These are phyloP conservation scores for Pangasius macronema DNA, from an alignment of 2,797 vertebrate species.

Conservation along the genomic window DNA sequence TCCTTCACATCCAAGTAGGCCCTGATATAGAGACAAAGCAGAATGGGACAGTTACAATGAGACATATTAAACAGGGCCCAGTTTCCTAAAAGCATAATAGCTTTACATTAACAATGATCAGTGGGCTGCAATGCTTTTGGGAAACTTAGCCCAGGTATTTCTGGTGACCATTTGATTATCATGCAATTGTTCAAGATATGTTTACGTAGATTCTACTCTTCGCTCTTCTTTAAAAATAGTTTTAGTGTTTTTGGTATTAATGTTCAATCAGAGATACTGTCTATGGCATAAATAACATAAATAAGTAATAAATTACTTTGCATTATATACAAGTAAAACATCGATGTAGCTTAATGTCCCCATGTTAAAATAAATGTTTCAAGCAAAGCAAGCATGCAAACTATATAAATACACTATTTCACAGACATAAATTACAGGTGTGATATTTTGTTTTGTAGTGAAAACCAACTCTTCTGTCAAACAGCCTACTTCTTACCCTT, in stretches of 20 bases:
- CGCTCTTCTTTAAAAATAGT: no score
- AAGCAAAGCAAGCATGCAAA: background rate
- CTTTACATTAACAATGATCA: background rate
- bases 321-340: background rate
- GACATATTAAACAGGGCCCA: background rate
- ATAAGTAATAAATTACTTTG: background rate
- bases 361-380: background rate
- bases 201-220: background rate
- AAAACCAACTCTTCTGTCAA: no score
- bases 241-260: background rate
- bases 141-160: background rate
- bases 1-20: conserved; percentile 97
- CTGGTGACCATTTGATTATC: background rate
- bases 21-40: conserved; percentile 65
- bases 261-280: background rate
- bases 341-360: background rate
- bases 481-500: no score
- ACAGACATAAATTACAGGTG: no score
- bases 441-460: no score
- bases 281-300: background rate
- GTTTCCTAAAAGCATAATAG: background rate
- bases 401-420: no score
- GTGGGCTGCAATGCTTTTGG: background rate
- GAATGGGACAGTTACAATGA: background rate
- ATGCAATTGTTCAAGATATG: background rate